A percentile compares a stretch with the other conserved stretches of the same genome.
phyloP scores from a whole-genome alignment of 2,888 invertebrate species.

The Aphrophora alni region DNA sequence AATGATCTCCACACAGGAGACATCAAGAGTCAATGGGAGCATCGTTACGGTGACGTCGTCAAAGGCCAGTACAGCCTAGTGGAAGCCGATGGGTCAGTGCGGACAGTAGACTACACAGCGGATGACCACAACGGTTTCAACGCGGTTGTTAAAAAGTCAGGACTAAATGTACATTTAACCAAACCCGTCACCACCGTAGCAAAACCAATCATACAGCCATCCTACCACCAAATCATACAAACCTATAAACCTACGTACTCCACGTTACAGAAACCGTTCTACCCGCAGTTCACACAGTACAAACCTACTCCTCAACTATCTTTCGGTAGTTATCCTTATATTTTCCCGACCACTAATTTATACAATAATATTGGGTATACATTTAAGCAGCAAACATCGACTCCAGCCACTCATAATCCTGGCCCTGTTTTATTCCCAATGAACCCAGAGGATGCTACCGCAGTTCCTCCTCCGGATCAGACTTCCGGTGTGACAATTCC shows the following conservation, averaged over 20 bases:
- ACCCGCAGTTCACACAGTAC: background rate
- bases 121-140: background rate
- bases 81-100: conserved; percentile 10
- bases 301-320: background rate
- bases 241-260: background rate
- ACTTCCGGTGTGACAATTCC: conserved; percentile 21
- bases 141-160: background rate
- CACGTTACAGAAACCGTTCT: background rate
- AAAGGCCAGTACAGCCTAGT: conserved; percentile 16
- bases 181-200: background rate
- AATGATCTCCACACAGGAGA: conserved; percentile 7
- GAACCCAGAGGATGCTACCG: background rate
- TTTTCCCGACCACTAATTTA: background rate
- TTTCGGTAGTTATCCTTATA: background rate
- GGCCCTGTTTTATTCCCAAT: conserved; percentile 22
- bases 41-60: conserved; percentile 4
- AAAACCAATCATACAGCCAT: background rate
- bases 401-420: conserved; percentile 7
- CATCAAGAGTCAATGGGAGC: conserved; percentile 26
- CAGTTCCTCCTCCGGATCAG: conserved; percentile 11
- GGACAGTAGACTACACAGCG: conserved; percentile 12
- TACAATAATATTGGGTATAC: background rate
- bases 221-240: background rate
- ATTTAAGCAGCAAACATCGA: background rate
- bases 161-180: background rate